A percentile compares a stretch with the other conserved stretches of the same genome.
Evolutionary conservation across 2,888 invertebrate species (phyloP).

Genomic region (Xestia ashworthii): DNA sequence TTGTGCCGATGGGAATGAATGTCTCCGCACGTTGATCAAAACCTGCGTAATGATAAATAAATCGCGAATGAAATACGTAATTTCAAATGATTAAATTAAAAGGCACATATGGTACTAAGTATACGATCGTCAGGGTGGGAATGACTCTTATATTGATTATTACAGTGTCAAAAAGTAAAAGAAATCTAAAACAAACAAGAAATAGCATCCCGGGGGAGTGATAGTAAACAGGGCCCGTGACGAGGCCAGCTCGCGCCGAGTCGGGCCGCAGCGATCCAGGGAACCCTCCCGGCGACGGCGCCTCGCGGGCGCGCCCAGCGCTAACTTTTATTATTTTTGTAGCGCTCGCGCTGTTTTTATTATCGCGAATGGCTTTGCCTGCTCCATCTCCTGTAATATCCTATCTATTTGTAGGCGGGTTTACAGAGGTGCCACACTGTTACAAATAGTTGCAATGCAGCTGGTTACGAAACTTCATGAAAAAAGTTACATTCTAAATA

Average conservation of each 20-base stretch:
- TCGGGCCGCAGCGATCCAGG: conserved; percentile 66
- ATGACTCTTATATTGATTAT: conserved; percentile 76
- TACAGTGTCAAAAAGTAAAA: conserved; percentile 74
- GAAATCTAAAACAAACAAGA: conserved; percentile 78
- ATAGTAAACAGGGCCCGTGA: conserved; percentile 82
- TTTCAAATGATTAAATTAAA: conserved; percentile 4
- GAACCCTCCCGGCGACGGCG: conserved; percentile 73
- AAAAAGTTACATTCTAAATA: conserved; percentile 9
- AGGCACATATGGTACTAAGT: conserved; percentile 10
- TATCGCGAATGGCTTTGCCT: conserved; percentile 79
- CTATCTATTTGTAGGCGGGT: conserved; percentile 65
- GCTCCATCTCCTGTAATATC: conserved; percentile 71
- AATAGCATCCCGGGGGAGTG: conserved; percentile 77
- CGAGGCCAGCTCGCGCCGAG: conserved; percentile 71
- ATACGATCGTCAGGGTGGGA: conserved; percentile 44
- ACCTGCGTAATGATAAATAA: background rate
- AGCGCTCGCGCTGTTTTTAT: conserved; percentile 83
- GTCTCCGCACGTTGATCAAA: background rate
- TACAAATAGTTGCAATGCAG: conserved; percentile 40
- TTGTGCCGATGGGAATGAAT: background rate
- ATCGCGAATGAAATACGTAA: background rate
- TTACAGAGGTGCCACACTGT: conserved; percentile 50
- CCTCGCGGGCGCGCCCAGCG: conserved; percentile 80
- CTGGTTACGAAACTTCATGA: conserved; percentile 24
- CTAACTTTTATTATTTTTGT: conserved; percentile 88